Percentiles rank a stretch among this genome's conserved stretches.
These are phyloP conservation scores for Pristiophorus japonicus DNA, from an alignment of 2,113 vertebrate species.

Conservation along the genomic window DNA sequence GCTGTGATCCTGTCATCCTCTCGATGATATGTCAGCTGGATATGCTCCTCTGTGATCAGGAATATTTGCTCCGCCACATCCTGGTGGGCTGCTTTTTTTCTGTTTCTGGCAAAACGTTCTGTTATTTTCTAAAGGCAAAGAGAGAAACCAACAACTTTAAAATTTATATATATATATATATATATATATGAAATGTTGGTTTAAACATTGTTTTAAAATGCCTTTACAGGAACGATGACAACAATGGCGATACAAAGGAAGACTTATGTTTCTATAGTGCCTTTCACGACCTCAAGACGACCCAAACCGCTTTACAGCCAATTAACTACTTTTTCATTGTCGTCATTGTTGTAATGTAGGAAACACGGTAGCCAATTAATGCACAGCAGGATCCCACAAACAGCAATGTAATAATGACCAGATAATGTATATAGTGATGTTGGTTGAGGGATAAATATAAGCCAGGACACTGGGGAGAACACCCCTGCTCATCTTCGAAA, in stretches of 20 bases:
- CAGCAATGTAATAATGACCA: neutral
- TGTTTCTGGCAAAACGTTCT: slow-evolving; percentile 73
- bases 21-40: slow-evolving; percentile 71
- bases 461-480: neutral
- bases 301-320: neutral
- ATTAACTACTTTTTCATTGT: neutral
- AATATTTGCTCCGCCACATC: slow-evolving; percentile 74
- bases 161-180: neutral
- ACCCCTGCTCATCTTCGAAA: neutral
- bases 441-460: neutral
- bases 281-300: neutral
- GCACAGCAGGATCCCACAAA: neutral
- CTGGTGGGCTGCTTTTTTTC: slow-evolving; percentile 57
- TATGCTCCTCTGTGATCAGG: slow-evolving; percentile 52
- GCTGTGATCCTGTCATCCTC: slow-evolving; percentile 59
- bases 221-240: neutral
- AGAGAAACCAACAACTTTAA: neutral
- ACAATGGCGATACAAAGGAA: neutral
- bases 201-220: neutral
- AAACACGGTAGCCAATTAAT: neutral
- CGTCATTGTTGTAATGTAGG: neutral
- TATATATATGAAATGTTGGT: neutral
- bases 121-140: slow-evolving; percentile 64
- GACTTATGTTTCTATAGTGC: neutral
- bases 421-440: neutral